Evolutionary conservation across 2,888 invertebrate genomes (phyloP).

Genomic region (Entomobrya proxima): DNA sequence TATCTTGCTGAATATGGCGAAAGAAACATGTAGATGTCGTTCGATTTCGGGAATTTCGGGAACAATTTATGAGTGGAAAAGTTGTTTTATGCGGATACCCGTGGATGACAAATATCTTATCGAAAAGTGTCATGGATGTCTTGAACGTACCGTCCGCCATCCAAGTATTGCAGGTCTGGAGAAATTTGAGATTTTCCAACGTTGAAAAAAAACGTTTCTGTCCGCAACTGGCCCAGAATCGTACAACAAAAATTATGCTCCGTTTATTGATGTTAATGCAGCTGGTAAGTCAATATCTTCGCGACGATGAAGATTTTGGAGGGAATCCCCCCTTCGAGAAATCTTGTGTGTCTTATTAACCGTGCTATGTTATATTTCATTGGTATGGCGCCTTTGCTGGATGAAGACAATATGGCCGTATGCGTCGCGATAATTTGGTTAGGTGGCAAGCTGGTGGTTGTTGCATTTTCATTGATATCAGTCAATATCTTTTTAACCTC

Average conservation of each 20-base stretch:
- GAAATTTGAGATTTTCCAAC: background rate
- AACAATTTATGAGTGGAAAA: background rate
- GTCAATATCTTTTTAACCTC: background rate
- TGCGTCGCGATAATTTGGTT: no score
- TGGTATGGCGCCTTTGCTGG: background rate
- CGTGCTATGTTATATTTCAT: background rate
- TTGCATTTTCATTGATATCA: background rate
- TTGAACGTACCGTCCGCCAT: no score
- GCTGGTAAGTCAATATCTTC: background rate
- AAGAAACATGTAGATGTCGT: background rate
- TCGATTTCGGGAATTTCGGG: background rate
- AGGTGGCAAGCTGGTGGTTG: background rate
- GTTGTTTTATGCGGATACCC: background rate
- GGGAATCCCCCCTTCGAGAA: background rate
- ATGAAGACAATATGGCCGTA: background rate
- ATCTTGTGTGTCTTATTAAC: background rate
- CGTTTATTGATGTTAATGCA: background rate
- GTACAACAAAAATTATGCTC: background rate
- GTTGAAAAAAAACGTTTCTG: background rate
- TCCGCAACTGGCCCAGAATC: background rate
- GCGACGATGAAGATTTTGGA: background rate
- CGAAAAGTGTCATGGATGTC: background rate
- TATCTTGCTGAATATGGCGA: background rate
- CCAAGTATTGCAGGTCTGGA: no score
- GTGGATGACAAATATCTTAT: constrained; percentile 24